Base-by-base conservation (phyloP, 2,113 vertebrate genomes). In the Aspidoscelis tigris region DNA sequence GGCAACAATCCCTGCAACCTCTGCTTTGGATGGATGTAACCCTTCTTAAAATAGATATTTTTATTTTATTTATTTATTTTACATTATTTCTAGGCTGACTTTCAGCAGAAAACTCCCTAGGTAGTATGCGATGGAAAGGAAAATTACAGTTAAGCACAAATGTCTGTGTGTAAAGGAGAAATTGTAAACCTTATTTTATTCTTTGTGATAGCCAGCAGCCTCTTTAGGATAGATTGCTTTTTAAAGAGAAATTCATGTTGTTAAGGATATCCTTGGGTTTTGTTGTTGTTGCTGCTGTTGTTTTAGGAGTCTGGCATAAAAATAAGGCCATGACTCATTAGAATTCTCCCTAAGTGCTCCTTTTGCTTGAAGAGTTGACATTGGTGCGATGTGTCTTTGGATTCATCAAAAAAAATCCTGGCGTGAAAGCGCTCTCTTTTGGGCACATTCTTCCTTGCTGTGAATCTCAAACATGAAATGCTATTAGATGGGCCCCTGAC, bases 271-370 rank as follows among this genome's bases (percentile, higher is more conserved):
- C 39, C 26, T 71, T 78, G 20, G 58, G 26, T 61, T 39, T 61
- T 61, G 58, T 61, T 18, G 58, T 18, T 61, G 58, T 16, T 16
- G 55, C 55, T 58, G 7, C 20, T 80, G 16, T 69, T 43, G 18
- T 61, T 43, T 64, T 10, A 73, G 53, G 22, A 82, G 76, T 66
- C 79, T 79, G 76, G 83, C 70, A 73, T 79, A 84, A 74, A 79
- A 84, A 73, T 79, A 78, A 84, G 77, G n/a, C 22, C 83, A 65
- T 21, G 21, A 50, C 83, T 84, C 43, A 84, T 53, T 84, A 70
- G 72, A 84, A 84, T 84, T 79, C 83, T 73, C 41, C 65, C 9
- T 16, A 47, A 84, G 58, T 14, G 41, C 14, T 21, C 43, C 26
- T 69, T 82, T 68, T 76, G 47, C 82, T 39, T 26, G n/a, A 76